Conservation (phyloP, 2,113 vertebrate genomes). For the Castor canadensis region DNA sequence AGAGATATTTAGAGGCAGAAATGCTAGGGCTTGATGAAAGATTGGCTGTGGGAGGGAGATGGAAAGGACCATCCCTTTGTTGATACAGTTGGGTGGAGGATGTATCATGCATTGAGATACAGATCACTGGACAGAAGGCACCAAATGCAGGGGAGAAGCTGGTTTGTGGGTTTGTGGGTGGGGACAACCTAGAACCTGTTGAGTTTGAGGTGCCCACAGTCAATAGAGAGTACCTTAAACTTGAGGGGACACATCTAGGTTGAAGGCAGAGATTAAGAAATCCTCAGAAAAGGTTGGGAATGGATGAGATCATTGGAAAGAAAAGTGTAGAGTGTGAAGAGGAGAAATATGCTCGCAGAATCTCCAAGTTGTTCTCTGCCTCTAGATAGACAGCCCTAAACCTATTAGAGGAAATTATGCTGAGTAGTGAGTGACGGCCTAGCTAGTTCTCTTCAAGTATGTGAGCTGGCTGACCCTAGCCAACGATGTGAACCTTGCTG, state of each 20-base stretch:
- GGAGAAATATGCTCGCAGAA: background rate
- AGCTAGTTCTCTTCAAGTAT: background rate
- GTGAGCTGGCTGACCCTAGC: background rate
- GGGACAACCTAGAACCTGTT: background rate
- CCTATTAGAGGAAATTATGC: background rate
- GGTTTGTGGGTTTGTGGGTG: background rate
- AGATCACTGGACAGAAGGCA: background rate
- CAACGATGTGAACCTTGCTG: background rate
- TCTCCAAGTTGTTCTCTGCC: background rate
- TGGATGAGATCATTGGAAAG: background rate
- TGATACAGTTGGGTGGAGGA: background rate
- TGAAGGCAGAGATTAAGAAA: background rate
- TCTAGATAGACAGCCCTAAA: background rate
- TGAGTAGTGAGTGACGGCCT: background rate
- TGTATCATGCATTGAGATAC: background rate
- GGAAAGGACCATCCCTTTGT: background rate
- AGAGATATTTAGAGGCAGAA: slow-evolving; percentile 30
- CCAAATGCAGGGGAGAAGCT: background rate
- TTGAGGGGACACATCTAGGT: background rate
- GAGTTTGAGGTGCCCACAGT: background rate
- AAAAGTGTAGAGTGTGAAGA: background rate
- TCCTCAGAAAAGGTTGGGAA: background rate
- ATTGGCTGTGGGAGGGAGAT: background rate
- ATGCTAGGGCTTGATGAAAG: background rate
- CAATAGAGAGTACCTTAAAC: background rate